Evolutionary conservation across 2,888 invertebrate species (phyloP).

Genomic region (Sminthurinus aureus): DNA sequence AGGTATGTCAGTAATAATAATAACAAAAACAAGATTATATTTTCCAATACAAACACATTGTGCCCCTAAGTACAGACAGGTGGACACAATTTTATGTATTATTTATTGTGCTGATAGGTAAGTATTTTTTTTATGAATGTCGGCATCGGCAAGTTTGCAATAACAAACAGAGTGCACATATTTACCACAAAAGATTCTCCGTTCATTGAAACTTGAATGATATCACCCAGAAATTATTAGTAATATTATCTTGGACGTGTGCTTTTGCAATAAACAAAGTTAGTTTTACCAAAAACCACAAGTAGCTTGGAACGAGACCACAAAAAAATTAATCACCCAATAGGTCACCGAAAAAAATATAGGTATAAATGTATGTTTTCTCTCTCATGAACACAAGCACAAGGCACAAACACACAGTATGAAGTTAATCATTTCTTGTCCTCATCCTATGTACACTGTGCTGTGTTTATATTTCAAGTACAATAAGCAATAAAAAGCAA

Average conservation of each 20-base stretch:
- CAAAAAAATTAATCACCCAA: slow-evolving; percentile 6
- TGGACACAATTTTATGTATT: no score
- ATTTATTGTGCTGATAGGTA: no score
- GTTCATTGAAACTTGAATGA: no score
- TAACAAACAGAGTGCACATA: neutral
- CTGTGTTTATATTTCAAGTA: no score
- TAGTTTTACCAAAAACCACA: neutral
- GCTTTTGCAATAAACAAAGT: neutral
- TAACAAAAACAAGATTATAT: neutral
- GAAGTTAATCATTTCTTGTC: no score
- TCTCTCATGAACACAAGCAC: no score
- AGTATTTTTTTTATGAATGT: no score
- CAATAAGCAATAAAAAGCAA: no score
- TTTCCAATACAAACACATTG: neutral
- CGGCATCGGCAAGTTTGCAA: neutral
- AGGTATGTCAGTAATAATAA: neutral
- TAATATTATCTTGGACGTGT: neutral
- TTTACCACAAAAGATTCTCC: neutral
- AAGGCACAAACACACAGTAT: neutral
- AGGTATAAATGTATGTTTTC: neutral
- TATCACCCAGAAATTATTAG: neutral
- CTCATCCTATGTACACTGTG: no score
- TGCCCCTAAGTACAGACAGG: no score
- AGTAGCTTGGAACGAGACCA: neutral
- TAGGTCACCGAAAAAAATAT: neutral